Base-by-base conservation (phyloP, 2,113 vertebrate genomes). In the Brachyhypopomus occidentalis region DNA sequence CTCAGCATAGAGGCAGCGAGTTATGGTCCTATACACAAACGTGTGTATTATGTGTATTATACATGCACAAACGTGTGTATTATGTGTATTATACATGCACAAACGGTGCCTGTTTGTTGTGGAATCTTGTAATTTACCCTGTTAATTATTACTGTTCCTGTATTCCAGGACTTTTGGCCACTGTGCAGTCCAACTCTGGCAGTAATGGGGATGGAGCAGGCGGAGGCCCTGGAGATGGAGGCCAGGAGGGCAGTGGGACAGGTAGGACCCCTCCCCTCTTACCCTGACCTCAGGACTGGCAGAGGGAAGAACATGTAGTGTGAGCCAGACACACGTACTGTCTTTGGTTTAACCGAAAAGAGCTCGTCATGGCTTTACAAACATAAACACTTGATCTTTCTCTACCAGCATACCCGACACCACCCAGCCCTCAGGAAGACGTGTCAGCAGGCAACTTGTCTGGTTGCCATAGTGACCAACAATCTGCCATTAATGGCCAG, bases 81-180 rank as follows among this genome's bases (percentile, higher is more conserved):
- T n/a, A n/a, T n/a, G n/a, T n/a, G n/a, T n/a, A 30, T 30, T 30
- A 30, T 30, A 52, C 8, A 52, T 12, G 14, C 9, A 14, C 2
- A 14, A 14, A 12, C 9, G 12, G 45, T 2, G 1, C 45, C 45
- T 52, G 45, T 52, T 52, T 52, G 45, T 52, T 2, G 2, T 52
- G 45, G n/a, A 60, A 2, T 69, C 5, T 17, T 41, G 22, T 36
- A 3, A 4, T 22, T 22, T 5, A 23, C 12, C 63, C 9, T 41
- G 34, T 5, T 78, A 12, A 34, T 22, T 8, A 36, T 20, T 22
- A 22, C 56, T 36, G 5, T 58, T 90, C 12, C n/a, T 82, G 22
- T 71, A 73, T 17, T 3, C 64, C 88, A 98, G 97, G 96, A 67
- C 92, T 98, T 88, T 92, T 98, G 87, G 95, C 95, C 84, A 94